Evolutionary conservation across 1,140 invertebrate species (phyloP).

Genomic region (Euwallacea similis): DNA sequence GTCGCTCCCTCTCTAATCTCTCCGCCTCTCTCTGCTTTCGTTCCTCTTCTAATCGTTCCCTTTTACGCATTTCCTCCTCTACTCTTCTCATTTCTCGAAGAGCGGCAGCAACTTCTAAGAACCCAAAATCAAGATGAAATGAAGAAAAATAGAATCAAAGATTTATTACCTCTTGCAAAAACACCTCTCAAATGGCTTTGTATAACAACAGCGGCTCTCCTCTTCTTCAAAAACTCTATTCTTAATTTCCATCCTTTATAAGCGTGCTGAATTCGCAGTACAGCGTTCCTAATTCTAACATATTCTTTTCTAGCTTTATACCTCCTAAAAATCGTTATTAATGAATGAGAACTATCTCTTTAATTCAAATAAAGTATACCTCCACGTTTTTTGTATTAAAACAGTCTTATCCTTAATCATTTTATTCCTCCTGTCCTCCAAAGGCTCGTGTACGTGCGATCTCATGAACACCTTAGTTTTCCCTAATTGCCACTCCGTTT

Average conservation of each 20-base stretch:
- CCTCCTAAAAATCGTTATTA: conserved; percentile 59
- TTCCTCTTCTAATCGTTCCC: conserved; percentile 67
- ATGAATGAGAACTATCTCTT: neutral
- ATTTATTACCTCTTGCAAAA: conserved; percentile 67
- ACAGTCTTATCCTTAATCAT: conserved; percentile 73
- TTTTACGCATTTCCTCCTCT: conserved; percentile 85
- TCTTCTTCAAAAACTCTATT: conserved; percentile 78
- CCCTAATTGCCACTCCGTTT: conserved; percentile 88
- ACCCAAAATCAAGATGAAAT: neutral
- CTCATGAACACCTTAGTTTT: conserved; percentile 88
- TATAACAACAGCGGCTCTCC: conserved; percentile 85
- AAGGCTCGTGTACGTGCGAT: conserved; percentile 79
- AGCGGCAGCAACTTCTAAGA: conserved; percentile 73
- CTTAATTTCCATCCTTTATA: conserved; percentile 85
- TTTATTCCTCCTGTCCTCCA: conserved; percentile 77
- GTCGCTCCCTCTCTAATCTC: conserved; percentile 45
- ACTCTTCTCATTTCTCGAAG: conserved; percentile 87
- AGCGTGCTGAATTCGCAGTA: conserved; percentile 79
- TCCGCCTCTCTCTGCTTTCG: conserved; percentile 54
- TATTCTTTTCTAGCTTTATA: conserved; percentile 70
- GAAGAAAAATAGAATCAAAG: neutral
- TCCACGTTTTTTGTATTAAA: conserved; percentile 72
- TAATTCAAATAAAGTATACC: conserved; percentile 1
- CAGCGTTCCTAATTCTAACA: conserved; percentile 67
- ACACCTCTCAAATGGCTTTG: conserved; percentile 88